Evolutionary conservation across 64 coral and sea anemone genomes (phyloP).

Genomic region (Stichodactyla mertensii): DNA sequence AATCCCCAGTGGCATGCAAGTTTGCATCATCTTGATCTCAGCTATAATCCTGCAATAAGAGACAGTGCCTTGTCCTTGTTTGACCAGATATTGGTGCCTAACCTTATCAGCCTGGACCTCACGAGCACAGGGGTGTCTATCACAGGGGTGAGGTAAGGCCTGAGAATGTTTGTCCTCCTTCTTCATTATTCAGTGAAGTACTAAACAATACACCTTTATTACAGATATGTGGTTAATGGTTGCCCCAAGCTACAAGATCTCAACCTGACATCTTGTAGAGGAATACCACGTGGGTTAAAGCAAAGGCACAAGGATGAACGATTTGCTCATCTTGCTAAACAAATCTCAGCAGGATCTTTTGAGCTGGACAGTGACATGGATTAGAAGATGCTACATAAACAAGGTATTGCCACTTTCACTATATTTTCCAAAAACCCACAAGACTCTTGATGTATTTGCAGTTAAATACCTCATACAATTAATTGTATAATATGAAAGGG

Average conservation of each 20-base stretch:
- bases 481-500: not conserved
- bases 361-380: not conserved
- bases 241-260: conserved; percentile 15
- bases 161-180: not conserved
- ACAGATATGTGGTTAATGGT: not conserved
- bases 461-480: not conserved
- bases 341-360: not conserved
- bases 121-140: conserved; percentile 8
- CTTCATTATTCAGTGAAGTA: not conserved
- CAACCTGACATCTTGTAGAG: conserved; percentile 15
- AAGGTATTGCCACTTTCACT: not conserved
- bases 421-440: no score
- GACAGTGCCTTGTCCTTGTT: not conserved
- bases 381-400: not conserved
- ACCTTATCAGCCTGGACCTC: conserved; percentile 16
- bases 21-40: conserved; percentile 7
- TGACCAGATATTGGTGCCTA: not conserved
- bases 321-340: not conserved
- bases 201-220: not conserved
- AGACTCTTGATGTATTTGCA: not conserved
- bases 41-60: conserved; percentile 2
- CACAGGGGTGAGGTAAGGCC: conserved; percentile 7
- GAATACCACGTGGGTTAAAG: conserved; percentile 15
- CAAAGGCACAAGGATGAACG: not conserved
- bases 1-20: not conserved